Conservation (phyloP, 2,888 invertebrate species). For the Agapostemon virescens region DNA sequence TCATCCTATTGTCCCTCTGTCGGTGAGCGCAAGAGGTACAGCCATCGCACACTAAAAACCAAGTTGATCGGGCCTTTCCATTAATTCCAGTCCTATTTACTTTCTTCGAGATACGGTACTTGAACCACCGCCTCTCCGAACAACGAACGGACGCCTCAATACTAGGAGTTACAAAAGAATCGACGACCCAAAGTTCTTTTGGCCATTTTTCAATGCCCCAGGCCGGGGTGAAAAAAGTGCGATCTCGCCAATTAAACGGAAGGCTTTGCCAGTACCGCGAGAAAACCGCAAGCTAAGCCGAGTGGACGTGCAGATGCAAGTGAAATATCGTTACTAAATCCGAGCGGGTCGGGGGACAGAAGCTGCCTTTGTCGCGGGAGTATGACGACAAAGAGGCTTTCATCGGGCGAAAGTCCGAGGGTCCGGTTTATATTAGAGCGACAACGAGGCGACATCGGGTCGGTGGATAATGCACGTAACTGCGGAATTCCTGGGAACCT, state of each 20-base stretch:
- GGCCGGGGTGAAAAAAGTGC: too few species aligned
- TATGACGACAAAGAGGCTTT: constrained; percentile 44
- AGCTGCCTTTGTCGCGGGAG: background rate
- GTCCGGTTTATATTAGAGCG: constrained; percentile 51
- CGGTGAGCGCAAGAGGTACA: too few species aligned
- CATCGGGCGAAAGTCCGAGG: constrained; percentile 36
- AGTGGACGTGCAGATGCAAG: background rate
- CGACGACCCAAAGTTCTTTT: too few species aligned
- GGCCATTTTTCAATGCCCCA: too few species aligned
- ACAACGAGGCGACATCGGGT: constrained; percentile 46
- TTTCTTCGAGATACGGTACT: too few species aligned
- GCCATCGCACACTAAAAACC: too few species aligned
- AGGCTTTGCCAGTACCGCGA: background rate
- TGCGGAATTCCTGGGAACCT: constrained; percentile 61
- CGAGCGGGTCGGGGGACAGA: background rate
- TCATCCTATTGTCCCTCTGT: too few species aligned
- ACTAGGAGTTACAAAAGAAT: too few species aligned
- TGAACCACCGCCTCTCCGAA: too few species aligned
- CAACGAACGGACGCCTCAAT: too few species aligned
- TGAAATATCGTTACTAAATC: background rate
- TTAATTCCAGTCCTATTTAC: too few species aligned
- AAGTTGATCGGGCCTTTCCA: too few species aligned
- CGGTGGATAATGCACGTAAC: constrained; percentile 54
- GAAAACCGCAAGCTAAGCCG: background rate
- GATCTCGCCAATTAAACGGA: background rate